Conservation (phyloP, 2,888 invertebrate species). For the Apeira syringaria region DNA sequence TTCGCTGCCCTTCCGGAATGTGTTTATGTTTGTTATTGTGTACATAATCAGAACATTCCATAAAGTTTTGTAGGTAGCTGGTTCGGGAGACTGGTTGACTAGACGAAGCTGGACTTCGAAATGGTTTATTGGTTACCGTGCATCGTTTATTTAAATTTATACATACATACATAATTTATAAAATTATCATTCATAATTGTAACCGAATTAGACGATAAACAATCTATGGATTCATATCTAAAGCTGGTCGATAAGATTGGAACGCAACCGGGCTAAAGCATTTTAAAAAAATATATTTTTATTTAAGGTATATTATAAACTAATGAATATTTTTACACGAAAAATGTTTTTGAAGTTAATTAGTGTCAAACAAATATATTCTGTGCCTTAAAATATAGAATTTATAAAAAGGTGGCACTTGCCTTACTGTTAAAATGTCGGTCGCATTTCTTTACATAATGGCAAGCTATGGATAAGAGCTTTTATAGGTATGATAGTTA, state of each 20-base stretch:
- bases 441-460: slow-evolving; percentile 1
- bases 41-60: slow-evolving; percentile 45
- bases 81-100: slow-evolving; percentile 16
- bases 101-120: slow-evolving; percentile 54
- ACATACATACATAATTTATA: slow-evolving; percentile 9
- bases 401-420: neutral
- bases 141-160: slow-evolving; percentile 35
- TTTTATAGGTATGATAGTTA: slow-evolving; percentile 22
- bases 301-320: slow-evolving; percentile 1
- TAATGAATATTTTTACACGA: slow-evolving; percentile 1
- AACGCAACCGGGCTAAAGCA: slow-evolving; percentile 1
- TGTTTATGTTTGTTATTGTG: slow-evolving; percentile 8
- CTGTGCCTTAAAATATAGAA: slow-evolving; percentile 55
- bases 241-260: slow-evolving; percentile 19
- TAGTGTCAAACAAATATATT: slow-evolving; percentile 45
- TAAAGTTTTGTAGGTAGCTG: slow-evolving; percentile 18
- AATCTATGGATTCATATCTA: slow-evolving; percentile 16
- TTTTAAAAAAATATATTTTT: slow-evolving; percentile 4
- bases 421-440: slow-evolving; percentile 2
- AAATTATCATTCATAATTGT: slow-evolving; percentile 16
- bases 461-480: slow-evolving; percentile 27
- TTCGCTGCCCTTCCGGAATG: slow-evolving; percentile 38
- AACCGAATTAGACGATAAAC: slow-evolving; percentile 21
- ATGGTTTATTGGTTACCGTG: slow-evolving; percentile 26
- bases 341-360: slow-evolving; percentile 2